Conservation (phyloP, 1,140 invertebrate species). For the Macrobrachium nipponense region DNA sequence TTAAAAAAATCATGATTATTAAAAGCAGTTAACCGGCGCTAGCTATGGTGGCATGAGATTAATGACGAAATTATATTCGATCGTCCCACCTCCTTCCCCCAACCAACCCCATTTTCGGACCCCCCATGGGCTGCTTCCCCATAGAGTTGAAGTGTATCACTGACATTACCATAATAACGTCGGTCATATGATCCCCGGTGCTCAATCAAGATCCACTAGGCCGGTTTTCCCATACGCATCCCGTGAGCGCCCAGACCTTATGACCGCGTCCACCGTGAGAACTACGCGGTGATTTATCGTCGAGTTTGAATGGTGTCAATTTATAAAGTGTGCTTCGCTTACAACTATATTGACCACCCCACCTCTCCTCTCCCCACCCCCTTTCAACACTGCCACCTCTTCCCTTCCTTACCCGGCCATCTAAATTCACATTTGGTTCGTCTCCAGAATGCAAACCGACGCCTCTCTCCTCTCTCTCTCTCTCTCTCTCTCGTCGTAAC, state of each 20-base stretch:
- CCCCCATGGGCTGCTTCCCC: not conserved
- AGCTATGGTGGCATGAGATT: too few relatives aligned
- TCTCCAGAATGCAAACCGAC: not conserved
- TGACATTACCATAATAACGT: conserved; percentile 38
- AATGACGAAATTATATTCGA: too few relatives aligned
- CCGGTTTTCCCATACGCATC: not conserved
- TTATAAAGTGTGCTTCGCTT: conserved; percentile 36
- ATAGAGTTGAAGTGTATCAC: conserved; percentile 22
- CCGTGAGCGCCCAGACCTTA: not conserved
- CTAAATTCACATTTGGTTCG: not conserved
- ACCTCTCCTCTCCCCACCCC: not conserved
- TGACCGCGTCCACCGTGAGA: not conserved
- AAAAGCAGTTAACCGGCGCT: too few relatives aligned
- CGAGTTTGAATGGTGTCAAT: conserved; percentile 25
- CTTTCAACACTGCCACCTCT: not conserved
- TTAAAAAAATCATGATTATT: too few relatives aligned
- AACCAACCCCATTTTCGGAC: too few relatives aligned
- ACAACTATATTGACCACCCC: conserved; percentile 30
- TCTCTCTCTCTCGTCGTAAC: not conserved
- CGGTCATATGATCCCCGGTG: conserved; percentile 15
- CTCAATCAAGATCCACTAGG: not conserved
- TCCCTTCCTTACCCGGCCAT: not conserved
- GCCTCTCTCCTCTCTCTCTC: conserved; percentile 4
- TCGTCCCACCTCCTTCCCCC: too few relatives aligned
- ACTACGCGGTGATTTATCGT: conserved; percentile 35